These are phyloP conservation scores for Brachionus plicatilis DNA, from an alignment of 1,140 invertebrate genomes.

Conservation along the genomic window DNA sequence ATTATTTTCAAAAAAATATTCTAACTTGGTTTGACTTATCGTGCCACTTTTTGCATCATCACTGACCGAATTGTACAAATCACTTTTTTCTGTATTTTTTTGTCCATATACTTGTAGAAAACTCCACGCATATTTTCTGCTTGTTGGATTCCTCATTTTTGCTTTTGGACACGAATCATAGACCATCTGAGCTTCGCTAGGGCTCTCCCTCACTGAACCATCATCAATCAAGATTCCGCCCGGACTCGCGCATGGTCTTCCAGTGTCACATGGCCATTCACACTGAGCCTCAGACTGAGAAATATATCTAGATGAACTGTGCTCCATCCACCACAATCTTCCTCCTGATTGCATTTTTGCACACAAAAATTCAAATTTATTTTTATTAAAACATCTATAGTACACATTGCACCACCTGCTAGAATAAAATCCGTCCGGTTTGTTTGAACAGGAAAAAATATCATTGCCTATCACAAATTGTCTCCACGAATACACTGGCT, in stretches of 20 bases:
- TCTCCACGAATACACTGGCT: neutral
- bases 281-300: neutral
- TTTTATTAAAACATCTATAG: slow-evolving; percentile 26
- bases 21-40: neutral
- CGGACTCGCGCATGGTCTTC: neutral
- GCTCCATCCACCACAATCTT: slow-evolving; percentile 34
- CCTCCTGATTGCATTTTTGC: neutral
- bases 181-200: neutral
- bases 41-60: neutral
- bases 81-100: too few species aligned
- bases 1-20: neutral
- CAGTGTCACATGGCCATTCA: slow-evolving; percentile 31
- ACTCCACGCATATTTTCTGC: too few species aligned
- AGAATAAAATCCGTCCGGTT: slow-evolving; percentile 36
- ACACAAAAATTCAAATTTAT: slow-evolving; percentile 15
- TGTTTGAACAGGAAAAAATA: slow-evolving; percentile 5
- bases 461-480: slow-evolving; percentile 13
- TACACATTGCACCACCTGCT: slow-evolving; percentile 39
- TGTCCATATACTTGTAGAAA: too few species aligned
- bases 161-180: neutral
- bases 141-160: too few species aligned
- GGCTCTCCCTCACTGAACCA: neutral
- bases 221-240: slow-evolving; percentile 24
- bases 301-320: neutral
- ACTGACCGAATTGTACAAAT: neutral